Evolutionary conservation across 2,797 vertebrate species (phyloP).

Genomic region (Dallia pectoralis): DNA sequence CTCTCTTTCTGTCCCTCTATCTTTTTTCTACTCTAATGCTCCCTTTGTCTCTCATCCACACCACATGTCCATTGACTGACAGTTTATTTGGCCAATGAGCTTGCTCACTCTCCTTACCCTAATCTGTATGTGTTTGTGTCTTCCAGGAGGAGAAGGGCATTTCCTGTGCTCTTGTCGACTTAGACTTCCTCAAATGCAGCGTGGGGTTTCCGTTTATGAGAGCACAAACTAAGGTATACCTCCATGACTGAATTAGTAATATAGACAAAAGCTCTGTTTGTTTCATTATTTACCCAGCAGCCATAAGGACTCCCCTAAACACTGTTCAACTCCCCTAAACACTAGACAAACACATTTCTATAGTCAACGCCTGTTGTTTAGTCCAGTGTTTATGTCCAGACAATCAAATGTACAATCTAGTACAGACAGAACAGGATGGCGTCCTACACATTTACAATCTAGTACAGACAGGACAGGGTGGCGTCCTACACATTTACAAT

Average conservation of each 20-base stretch:
- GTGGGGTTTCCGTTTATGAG: constrained; percentile 99
- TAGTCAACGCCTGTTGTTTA: not conserved
- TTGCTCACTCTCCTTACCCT: not conserved
- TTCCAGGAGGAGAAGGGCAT: constrained; percentile 94
- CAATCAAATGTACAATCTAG: not conserved
- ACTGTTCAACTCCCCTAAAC: no score
- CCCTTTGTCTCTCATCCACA: no score
- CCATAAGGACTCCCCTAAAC: no score
- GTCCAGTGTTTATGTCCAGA: not conserved
- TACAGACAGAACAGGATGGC: not conserved
- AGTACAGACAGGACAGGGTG: not conserved
- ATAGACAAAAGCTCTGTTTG: no score
- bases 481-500: not conserved
- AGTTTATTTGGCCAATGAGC: no score
- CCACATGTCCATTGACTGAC: no score
- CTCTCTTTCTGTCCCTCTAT: no score
- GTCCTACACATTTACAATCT: not conserved
- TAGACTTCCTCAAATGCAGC: constrained; percentile 94
- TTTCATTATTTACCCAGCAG: no score
- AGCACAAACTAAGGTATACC: constrained; percentile 88
- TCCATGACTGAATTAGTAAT: not conserved
- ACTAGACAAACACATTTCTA: not conserved
- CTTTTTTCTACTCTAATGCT: no score
- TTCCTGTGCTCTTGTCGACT: constrained; percentile 90
- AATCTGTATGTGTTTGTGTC: constrained; percentile 44